Base-by-base conservation (phyloP, 2,888 invertebrate genomes). In the Rotaria magnacalcarata region DNA sequence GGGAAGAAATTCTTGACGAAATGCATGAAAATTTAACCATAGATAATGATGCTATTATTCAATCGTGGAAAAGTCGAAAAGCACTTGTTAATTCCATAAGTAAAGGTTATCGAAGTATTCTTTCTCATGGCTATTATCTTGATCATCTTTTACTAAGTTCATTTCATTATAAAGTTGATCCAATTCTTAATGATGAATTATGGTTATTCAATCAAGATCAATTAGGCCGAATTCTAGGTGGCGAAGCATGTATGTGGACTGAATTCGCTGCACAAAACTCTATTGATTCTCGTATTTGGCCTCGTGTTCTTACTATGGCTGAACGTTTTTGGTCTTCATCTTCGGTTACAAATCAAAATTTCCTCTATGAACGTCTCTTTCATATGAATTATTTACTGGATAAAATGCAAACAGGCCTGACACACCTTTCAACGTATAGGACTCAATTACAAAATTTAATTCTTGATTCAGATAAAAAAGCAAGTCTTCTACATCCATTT, bases 221-320 rank as follows among this genome's bases (percentile, higher is more conserved):
- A 89, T 93, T 94, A 88, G 89, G 92, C 2, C 91, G 94, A 85
- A 93, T 97, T 50, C 90, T 95, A 21, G 96, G 97, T 0, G 96
- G 96, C 0, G 96, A 96, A 90, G 95, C 95, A 0, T 95, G 96
- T 89, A 94, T 97, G 94, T 96, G 96, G 96, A 93, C 94, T 4
- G 87, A 87, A 50, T 87, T 67, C 58, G 85, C 67, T 43, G 24
- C 47, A 10, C 11, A 43, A 24, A 47, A 80, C 5, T 34, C 80
- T 4, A 47, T 80, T 11, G 80, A 80, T 80, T 80, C 80, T 47
- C 80, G 80, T 14, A 19, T 80, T 5, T 80, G 80, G 80, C 80
- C 80, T 14, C 43, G 47, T n/a, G 19, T n/a, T 24, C 21, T 80
- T 47, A 24, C 80, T 5, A 47, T 80, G 24, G 80, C 80, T n/a